Evolutionary conservation across 2,797 vertebrate genomes (phyloP).

Genomic region (Choloepus didactylus): DNA sequence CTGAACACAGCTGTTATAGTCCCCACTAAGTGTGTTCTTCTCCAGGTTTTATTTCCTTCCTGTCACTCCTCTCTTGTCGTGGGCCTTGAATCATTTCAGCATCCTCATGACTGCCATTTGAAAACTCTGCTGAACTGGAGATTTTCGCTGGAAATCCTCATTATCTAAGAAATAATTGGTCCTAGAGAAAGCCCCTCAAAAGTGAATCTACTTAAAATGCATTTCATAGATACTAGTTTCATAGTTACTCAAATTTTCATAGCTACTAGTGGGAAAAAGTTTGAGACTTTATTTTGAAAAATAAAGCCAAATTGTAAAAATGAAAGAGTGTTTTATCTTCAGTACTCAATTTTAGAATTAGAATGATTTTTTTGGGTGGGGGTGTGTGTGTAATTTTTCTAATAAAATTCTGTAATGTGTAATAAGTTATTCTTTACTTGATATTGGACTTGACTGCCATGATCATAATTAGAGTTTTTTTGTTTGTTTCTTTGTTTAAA

Average conservation of each 20-base stretch:
- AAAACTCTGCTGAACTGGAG: background rate
- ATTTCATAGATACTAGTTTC: background rate
- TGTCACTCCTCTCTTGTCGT: background rate
- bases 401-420: background rate
- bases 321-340: background rate
- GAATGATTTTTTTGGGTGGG: background rate
- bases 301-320: background rate
- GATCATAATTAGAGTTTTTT: background rate
- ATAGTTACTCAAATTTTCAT: background rate
- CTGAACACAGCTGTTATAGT: background rate
- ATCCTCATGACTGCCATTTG: background rate
- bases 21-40: background rate
- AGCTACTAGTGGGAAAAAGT: background rate
- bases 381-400: background rate
- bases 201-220: background rate
- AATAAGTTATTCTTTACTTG: background rate
- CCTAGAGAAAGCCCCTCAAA: background rate
- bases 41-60: background rate
- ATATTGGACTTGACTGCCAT: background rate
- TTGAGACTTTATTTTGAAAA: constrained; percentile 4
- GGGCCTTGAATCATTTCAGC: background rate
- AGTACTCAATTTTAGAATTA: background rate
- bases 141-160: background rate
- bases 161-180: background rate
- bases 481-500: no score